Evolutionary conservation across 2,113 vertebrate genomes (phyloP), one percentile per base, ranked within the genome.

Genomic region (Echinops telfairi): DNA sequence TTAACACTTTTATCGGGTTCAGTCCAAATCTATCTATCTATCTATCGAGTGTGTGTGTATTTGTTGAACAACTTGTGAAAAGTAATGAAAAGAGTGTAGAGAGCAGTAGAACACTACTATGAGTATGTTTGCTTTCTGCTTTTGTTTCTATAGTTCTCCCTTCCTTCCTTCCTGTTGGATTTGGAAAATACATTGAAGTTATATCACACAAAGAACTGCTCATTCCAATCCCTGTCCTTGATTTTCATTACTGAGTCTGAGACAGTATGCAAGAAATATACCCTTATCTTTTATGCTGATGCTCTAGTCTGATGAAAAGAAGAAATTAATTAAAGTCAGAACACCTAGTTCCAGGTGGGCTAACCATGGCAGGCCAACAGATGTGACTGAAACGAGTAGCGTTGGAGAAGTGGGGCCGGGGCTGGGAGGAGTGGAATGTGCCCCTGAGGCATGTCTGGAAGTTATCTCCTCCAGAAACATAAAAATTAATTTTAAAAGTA

Each of bases 131-230:
- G 36, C 80, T 87, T 92, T 80, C 31, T 62, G 36, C 16, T 71
- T 94, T 96, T 82, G 73, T 83, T 92, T 62, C 2, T 7, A 27
- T 64, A 90, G 43, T 91, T 22, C 22, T 89, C 71, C 91, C 25
- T 58, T 60, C 71, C 83, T 86, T 86, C 47, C 76, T n/a, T 92
- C 90, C 31, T 86, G 47, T 47, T 33, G 40, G 57, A 19, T 17
- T 17, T 9, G 76, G 29, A 43, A 62, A 29, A 8, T 78, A 47
- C 38, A 16, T 31, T 53, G 40, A 89, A 77, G 57, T 29, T 33
- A 88, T 57, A 66, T 57, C 78, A 89, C 36, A 88, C 29, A 90
- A 90, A 20, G 22, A 86, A 81, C 23, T 57, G 1, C 20, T 47
- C 25, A 40, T 88, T 93, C 70, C 31, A 78, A 20, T 40, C 31